Conservation (phyloP, 2,888 invertebrate species). For the Volucella inanis region DNA sequence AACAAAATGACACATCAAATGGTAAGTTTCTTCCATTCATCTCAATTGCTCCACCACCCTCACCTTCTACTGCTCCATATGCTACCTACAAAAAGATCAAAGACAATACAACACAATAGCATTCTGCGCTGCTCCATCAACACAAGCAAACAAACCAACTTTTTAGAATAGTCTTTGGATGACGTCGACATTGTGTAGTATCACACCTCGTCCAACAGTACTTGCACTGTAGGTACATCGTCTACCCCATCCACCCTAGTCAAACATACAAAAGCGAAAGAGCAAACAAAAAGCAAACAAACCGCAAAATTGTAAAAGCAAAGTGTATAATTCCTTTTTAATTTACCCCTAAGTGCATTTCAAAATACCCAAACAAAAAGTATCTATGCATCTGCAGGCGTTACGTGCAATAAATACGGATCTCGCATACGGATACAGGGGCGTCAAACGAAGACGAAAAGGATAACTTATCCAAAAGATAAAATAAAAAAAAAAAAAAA, state of each 20-base stretch:
- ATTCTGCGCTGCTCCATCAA: conserved; percentile 10
- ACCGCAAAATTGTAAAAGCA: conserved; percentile 78
- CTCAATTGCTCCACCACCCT: neutral
- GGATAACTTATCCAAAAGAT: conserved; percentile 58
- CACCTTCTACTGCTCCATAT: neutral
- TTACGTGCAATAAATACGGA: conserved; percentile 13
- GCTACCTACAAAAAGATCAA: conserved; percentile 34
- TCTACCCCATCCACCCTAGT: neutral
- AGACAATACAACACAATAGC: conserved; percentile 34
- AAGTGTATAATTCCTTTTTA: conserved; percentile 82
- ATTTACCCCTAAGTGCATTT: conserved; percentile 81
- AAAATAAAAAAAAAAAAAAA: conserved; percentile 23
- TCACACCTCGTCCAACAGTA: conserved; percentile 51
- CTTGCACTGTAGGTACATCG: conserved; percentile 57
- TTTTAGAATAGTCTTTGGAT: conserved; percentile 28
- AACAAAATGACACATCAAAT: conserved; percentile 22
- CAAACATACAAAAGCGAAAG: conserved; percentile 35
- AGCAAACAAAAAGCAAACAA: conserved; percentile 79
- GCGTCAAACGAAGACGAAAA: conserved; percentile 55
- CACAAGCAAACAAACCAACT: conserved; percentile 22
- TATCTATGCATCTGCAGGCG: conserved; percentile 67
- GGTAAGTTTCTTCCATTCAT: conserved; percentile 23
- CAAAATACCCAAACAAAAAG: conserved; percentile 75
- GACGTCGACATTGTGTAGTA: conserved; percentile 33
- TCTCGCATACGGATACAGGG: conserved; percentile 19